A percentile compares a stretch with the other conserved stretches of the same genome.
phyloP scores from a whole-genome alignment of 2,888 invertebrate species.

The Xanthorhoe spadicearia region DNA sequence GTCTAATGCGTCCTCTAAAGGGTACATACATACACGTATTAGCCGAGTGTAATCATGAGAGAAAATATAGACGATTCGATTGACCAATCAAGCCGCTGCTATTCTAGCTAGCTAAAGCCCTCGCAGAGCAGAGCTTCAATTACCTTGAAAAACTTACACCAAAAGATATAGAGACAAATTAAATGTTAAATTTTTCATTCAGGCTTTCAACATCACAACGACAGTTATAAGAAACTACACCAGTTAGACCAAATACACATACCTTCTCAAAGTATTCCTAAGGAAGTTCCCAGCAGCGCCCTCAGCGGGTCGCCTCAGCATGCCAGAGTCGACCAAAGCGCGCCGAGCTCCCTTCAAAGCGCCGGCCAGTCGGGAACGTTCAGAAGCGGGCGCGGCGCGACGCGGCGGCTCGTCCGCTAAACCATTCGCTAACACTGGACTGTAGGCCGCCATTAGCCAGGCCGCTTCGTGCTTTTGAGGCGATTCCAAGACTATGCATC shows the following conservation, averaged over 20 bases:
- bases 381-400: conserved; percentile 91
- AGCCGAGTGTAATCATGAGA: no score
- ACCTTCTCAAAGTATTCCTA: conserved; percentile 93
- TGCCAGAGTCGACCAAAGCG: conserved; percentile 92
- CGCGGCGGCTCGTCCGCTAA: conserved; percentile 88
- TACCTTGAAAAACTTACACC: no score
- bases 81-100: no score
- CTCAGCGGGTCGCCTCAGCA: conserved; percentile 93
- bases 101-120: no score
- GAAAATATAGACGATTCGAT: no score
- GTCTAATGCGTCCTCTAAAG: no score
- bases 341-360: conserved; percentile 93
- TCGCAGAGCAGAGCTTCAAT: no score
- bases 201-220: no score
- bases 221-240: no score
- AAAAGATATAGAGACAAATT: no score
- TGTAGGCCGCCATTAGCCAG: conserved; percentile 95
- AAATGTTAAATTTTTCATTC: no score
- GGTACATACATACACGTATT: no score
- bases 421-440: conserved; percentile 92
- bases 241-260: background rate
- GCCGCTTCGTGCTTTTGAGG: conserved; percentile 96
- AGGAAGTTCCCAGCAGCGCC: conserved; percentile 92
- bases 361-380: conserved; percentile 93
- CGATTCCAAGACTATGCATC: conserved; percentile 97